Base-by-base conservation (phyloP, 2,113 vertebrate genomes). In the Zootoca vivipara region DNA sequence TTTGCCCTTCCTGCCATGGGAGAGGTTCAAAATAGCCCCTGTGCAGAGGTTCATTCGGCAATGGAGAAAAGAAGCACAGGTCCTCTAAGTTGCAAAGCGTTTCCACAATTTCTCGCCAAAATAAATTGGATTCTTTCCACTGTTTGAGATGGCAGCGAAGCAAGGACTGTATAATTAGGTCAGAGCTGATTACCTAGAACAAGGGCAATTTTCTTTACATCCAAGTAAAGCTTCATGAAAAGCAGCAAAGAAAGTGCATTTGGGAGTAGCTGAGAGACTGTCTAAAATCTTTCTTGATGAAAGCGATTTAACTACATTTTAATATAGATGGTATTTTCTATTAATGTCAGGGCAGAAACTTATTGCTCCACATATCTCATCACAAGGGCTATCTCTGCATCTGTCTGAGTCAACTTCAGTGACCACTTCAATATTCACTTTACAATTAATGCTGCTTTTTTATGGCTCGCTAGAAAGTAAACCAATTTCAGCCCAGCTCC, bases 381-480 rank as follows among this genome's bases (percentile, higher is more conserved):
- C 65, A 74, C 2, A 86, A 64, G 69, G 70, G 38, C 87, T 95
- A 91, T 95, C 93, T 93, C 92, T 40, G 88, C 92, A 95, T 95
- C 94, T 91, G 81, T 84, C 87, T 92, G 89, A 95, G 92, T 93
- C 93, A 93, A 94, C 93, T 94, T 94, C 91, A 93, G 93, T 90
- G 90, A 95, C 92, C 92, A 88, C 89, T 95, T 94, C 94, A 95
- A 95, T 94, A 96, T 94, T 94, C 95, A 90, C 93, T 96, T 93
- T 92, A 92, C 94, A 96, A 95, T 96, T 96, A 96, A 96, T 94
- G 91, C 88, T 88, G 92, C 91, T 96, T 95, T 88, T 96, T 96
- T 96, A 96, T 94, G 92, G 92, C 93, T 92, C 91, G 82, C 91
- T 92, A 90, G 94, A 95, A 96, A 85, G 95, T 95, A 96, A 96